Conservation (phyloP, 2,888 invertebrate species). For the Drosophila koepferae region DNA sequence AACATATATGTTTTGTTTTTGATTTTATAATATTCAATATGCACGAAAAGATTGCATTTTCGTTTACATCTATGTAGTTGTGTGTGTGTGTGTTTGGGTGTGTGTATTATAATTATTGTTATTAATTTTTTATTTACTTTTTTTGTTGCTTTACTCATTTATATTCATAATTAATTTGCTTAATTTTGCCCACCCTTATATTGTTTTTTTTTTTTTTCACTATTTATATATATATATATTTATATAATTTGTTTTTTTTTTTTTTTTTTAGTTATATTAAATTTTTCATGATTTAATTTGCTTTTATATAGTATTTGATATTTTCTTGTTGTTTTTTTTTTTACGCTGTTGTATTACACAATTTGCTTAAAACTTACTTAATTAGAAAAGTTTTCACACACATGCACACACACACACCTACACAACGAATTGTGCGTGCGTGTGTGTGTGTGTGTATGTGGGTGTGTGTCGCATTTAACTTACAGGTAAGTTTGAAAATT, state of each 20-base stretch:
- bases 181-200: constrained; percentile 79
- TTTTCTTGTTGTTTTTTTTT: constrained; percentile 56
- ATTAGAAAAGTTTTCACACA: constrained; percentile 69
- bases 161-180: constrained; percentile 77
- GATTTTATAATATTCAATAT: constrained; percentile 67
- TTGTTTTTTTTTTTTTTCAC: constrained; percentile 60
- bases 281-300: constrained; percentile 69
- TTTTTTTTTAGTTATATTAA: constrained; percentile 54
- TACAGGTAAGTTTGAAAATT: constrained; percentile 70
- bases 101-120: constrained; percentile 37
- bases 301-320: constrained; percentile 60
- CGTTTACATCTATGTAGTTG: constrained; percentile 66
- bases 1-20: constrained; percentile 54
- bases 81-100: constrained; percentile 35
- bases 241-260: constrained; percentile 52
- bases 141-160: constrained; percentile 65
- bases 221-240: constrained; percentile 57
- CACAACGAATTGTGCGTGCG: not conserved
- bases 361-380: constrained; percentile 72
- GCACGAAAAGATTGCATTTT: constrained; percentile 60
- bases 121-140: constrained; percentile 28
- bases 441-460: constrained; percentile 44
- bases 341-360: constrained; percentile 56
- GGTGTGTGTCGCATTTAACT: constrained; percentile 64
- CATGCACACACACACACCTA: constrained; percentile 42